Evolutionary conservation across 1,140 invertebrate genomes (phyloP).

Genomic region (Acromyrmex echinatior): DNA sequence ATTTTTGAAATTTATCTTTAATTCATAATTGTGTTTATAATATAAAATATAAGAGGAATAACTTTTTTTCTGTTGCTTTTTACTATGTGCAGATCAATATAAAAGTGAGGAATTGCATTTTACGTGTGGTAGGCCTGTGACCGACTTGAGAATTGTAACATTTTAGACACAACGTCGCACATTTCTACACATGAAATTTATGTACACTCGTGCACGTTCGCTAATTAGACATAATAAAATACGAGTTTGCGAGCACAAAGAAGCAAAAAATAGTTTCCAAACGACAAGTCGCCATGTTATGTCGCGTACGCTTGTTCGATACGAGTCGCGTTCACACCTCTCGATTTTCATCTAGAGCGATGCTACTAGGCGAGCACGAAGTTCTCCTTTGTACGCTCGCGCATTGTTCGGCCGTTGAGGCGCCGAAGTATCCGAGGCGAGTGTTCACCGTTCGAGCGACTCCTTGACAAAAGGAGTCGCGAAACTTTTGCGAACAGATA

Average conservation of each 20-base stretch:
- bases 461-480: conserved; percentile 25
- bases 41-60: not conserved
- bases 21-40: not conserved
- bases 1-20: not conserved
- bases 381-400: conserved; percentile 65
- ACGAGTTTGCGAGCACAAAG: conserved; percentile 1
- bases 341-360: conserved; percentile 66
- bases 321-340: conserved; percentile 51
- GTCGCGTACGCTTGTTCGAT: conserved; percentile 31
- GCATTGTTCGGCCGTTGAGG: conserved; percentile 65
- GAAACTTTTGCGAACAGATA: conserved; percentile 64
- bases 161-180: not conserved
- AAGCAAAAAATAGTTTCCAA: not conserved
- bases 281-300: not conserved
- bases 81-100: not conserved
- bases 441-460: conserved; percentile 1
- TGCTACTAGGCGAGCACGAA: conserved; percentile 57
- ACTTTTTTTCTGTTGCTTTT: not conserved
- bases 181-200: not conserved
- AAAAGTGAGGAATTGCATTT: not conserved
- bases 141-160: not conserved
- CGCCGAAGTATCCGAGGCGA: conserved; percentile 60
- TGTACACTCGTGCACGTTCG: not conserved
- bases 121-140: not conserved
- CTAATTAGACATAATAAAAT: conserved; percentile 16